These are phyloP conservation scores for Parascotia fuliginaria DNA, from an alignment of 2,888 invertebrate species.

Conservation along the genomic window DNA sequence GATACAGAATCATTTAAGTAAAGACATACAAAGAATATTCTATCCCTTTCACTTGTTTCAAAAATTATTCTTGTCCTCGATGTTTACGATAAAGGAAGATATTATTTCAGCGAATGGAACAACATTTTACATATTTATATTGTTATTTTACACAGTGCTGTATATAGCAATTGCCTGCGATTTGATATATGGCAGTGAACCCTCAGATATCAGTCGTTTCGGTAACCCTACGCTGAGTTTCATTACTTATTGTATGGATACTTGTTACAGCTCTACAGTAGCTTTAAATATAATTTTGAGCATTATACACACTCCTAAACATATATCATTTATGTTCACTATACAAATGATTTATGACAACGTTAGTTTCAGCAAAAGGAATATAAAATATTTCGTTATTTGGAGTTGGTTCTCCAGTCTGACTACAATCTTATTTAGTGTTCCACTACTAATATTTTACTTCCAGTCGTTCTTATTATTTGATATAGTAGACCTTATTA, in stretches of 20 bases:
- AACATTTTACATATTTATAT: not conserved
- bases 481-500: not conserved
- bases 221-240: not conserved
- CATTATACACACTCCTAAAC: not conserved
- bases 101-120: slow-evolving; percentile 17
- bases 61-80: slow-evolving; percentile 18
- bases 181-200: not conserved
- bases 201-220: not conserved
- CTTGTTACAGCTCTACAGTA: not conserved
- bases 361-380: not conserved
- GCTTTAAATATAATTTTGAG: not conserved
- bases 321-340: not conserved
- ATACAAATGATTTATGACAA: not conserved
- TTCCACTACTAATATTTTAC: not conserved
- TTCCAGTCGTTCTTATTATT: not conserved
- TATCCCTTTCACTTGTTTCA: slow-evolving; percentile 10
- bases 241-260: not conserved
- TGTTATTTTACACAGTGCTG: not conserved
- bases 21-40: not conserved
- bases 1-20: not conserved
- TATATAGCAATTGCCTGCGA: not conserved
- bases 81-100: slow-evolving; percentile 20
- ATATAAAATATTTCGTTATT: not conserved
- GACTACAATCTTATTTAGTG: not conserved
- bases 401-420: not conserved